Conservation (phyloP, 2,797 vertebrate genomes). For the Manis crassicaudata region DNA sequence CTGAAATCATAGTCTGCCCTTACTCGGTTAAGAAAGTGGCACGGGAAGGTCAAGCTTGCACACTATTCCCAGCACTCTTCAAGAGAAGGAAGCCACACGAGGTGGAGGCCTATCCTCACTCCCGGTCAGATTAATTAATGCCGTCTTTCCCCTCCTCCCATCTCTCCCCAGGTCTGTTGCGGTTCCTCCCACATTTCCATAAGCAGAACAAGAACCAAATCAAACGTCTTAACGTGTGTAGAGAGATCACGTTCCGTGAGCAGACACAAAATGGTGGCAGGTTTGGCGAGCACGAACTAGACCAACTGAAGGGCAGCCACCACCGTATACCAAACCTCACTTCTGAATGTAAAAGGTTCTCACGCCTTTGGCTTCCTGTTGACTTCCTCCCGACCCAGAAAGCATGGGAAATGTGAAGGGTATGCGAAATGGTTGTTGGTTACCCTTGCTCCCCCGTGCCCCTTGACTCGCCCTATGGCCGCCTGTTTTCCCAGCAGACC, state of each 20-base stretch:
- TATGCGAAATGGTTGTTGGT: slow-evolving; percentile 80
- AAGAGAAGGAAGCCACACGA: not conserved
- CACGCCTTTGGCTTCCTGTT: slow-evolving; percentile 85
- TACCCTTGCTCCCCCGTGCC: slow-evolving; percentile 67
- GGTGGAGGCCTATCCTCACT: slow-evolving; percentile 22
- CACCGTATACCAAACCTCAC: slow-evolving; percentile 81
- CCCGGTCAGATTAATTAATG: slow-evolving; percentile 70
- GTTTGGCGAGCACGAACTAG: slow-evolving; percentile 73
- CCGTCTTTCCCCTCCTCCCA: slow-evolving; percentile 83
- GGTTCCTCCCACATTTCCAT: slow-evolving; percentile 87
- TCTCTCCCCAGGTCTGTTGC: slow-evolving; percentile 86
- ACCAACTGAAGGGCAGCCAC: slow-evolving; percentile 76
- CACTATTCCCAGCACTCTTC: not conserved
- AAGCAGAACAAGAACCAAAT: slow-evolving; percentile 88
- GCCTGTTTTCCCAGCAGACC: slow-evolving; percentile 48
- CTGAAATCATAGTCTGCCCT: not conserved
- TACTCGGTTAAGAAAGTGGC: not conserved
- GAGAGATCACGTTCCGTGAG: slow-evolving; percentile 78
- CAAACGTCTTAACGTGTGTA: slow-evolving; percentile 78
- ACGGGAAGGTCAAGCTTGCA: not conserved
- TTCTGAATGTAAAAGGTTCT: slow-evolving; percentile 82
- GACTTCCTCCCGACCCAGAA: slow-evolving; percentile 85
- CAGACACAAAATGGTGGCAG: slow-evolving; percentile 78
- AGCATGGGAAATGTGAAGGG: slow-evolving; percentile 82
- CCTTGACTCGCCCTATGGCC: not conserved